Base-by-base conservation (phyloP, 2,113 vertebrate genomes). In the Arenaria interpres region DNA sequence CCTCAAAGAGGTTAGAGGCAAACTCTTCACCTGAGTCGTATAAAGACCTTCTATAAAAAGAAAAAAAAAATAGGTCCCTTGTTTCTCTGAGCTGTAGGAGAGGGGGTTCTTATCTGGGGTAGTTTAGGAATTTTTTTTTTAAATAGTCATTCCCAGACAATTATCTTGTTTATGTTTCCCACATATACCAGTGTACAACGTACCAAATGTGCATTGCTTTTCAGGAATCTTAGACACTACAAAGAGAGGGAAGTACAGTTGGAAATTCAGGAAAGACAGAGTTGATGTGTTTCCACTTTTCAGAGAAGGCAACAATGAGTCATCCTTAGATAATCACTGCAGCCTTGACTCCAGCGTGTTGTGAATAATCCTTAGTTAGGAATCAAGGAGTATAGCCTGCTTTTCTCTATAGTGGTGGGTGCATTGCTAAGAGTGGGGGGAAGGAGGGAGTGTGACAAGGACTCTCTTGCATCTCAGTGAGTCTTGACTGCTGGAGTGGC, bases 401-500 rank as follows among this genome's bases (percentile, higher is more conserved):
- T 79, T 85, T 90, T 87, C 68, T 92, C 68, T 68, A 3, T 43
- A 84, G 69, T 73, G 89, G 73, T 73, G 69, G 95, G 66, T 82
- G 89, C 57, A 28, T 30, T 62, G 74, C 74, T 79, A 60, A 69
- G 96, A 92, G 86, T 18, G 14, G 53, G 64, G 60, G 24, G 45
- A 89, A 95, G 69, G 80, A 78, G 67, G 54, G 46, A 85, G 92
- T n/a, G 3, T 43, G 77, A 95, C 82, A 95, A 93, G 89, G 66
- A 75, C 79, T 75, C 93, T 93, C 80, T 54, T 88, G 87, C 87
- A 82, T 66, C 80, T 87, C 93, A 50, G 62, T 7, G 74, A 89
- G 74, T 89, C 96, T 94, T 95, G 87, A 93, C 95, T 93, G 77
- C 39, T 89, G 80, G 74, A 94, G 74, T 91, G 84, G 54, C 94